Evolutionary conservation across 1,140 invertebrate species (phyloP), one percentile per base, ranked within the genome.

Genomic region (Philopotamus ludificatus): DNA sequence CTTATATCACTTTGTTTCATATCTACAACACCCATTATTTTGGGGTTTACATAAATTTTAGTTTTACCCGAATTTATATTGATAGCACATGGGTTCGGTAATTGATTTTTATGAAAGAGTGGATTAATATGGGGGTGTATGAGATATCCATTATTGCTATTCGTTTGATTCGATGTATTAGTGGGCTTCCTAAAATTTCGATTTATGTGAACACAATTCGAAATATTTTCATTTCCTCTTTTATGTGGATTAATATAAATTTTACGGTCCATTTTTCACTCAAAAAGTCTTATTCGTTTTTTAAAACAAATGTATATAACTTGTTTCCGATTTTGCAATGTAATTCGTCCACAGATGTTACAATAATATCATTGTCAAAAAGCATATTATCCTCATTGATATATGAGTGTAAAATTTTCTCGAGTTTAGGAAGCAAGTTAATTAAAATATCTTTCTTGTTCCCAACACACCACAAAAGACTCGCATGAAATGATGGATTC

Each of bases 401-500:
- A 58, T 80, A 74, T 63, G 78, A 65, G 23, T 75, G 65, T 22
- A 84, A 74, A 55, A 70, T 76, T 1, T 68, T 51, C 63, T 77
- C 77, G 18, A 85, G 73, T 28, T 73, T 63, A 8, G 78, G 72
- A 51, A 83, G 59, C 45, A 78, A n/a, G 23, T 68, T 26, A 62
- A 77, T 74, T 25, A 88, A 72, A 64, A 78, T 74, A 7, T 76
- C 70, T 68, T 78, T 76, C 60, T 82, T 73, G 75, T 89, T 80
- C 7, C 86, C 88, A 66, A 86, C 74, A 49, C 80, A 80, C 85
- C 87, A 89, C 3, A 84, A 74, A 60, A 89, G 79, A 73, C 87
- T 89, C 63, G 88, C 80, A 68, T 90, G 89, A 77, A 86, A 88
- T 7, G 86, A 88, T 50, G 85, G 84, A 72, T 87, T 79, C 88